Conservation (phyloP, 2,797 vertebrate species). For the Lepus townsendii region DNA sequence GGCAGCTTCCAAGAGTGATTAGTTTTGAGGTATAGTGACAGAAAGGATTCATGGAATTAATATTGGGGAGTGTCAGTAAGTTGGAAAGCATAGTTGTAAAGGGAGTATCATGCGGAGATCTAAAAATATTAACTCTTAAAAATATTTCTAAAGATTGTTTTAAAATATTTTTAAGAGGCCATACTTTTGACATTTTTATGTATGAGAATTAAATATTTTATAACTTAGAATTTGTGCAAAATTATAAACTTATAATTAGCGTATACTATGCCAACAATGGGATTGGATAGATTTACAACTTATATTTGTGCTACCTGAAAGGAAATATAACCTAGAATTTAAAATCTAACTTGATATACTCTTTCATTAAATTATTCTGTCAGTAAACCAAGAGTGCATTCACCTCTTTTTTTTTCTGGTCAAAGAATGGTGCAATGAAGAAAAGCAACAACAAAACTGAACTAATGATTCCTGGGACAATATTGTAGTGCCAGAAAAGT, state of each 20-base stretch:
- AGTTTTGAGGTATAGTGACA: neutral
- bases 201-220: neutral
- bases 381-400: neutral
- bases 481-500: neutral
- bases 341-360: neutral
- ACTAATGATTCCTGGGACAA: neutral
- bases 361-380: neutral
- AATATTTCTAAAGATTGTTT: neutral
- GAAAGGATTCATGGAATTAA: neutral
- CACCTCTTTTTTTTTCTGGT: neutral
- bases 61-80: neutral
- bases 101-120: neutral
- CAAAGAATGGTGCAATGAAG: neutral
- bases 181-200: neutral
- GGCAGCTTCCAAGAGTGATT: neutral
- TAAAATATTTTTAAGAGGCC: constrained; percentile 16
- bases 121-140: neutral
- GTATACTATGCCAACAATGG: neutral
- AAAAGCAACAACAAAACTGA: neutral
- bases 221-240: neutral
- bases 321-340: neutral
- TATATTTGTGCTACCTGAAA: neutral
- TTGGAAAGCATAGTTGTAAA: neutral
- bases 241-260: neutral
- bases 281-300: neutral